Evolutionary conservation across 35 echinoderm and acorn worm genomes (phyloP), one percentile per base, ranked within the genome.

Genomic region (Amphiura filiformis): DNA sequence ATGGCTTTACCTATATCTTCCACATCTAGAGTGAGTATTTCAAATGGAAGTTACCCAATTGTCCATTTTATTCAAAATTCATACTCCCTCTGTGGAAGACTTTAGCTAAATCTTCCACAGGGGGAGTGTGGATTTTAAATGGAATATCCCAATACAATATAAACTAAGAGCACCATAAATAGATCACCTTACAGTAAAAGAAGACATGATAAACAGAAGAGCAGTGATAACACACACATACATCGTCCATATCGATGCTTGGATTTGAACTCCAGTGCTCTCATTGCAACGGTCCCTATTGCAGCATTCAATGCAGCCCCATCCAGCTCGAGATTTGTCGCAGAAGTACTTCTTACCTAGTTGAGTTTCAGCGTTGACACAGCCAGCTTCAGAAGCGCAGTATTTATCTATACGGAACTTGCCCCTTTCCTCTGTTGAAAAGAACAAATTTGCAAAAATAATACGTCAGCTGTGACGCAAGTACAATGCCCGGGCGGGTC

Each of bases 271-370:
- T n/a, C 31, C 93, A 23, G 47, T 9, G 44, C 81, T 96, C 49
- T 49, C 35, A 75, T 96, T 96, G 82, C 94, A 97, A 31, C 89
- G 79, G 42, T 97, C 94, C 40, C 36, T 80, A 26, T 81, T 61
- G 32, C 94, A 97, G 85, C 94, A 97, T 56, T 93, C 88, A 35
- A 97, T 88, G 77, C 94, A 93, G 0, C 91, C 94, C 94, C 91
- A 97, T 37, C 84, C 94, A 26, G 23, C 39, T 57, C 91, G 37
- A 0, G 83, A 88, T 80, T 79, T 84, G 81, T 93, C 94, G 57
- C 94, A 97, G 31, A 87, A 97, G 56, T 97, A 97, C 15, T 82
- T 84, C 40, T 97, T 97, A 56, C 61, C 79, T 26, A 97, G 84
- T 32, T 97, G 94, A 36, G 37, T 57, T 35, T 84, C 90, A 18